Evolutionary conservation across 2,113 vertebrate genomes (phyloP).

Genomic region (Podarcis cretensis): DNA sequence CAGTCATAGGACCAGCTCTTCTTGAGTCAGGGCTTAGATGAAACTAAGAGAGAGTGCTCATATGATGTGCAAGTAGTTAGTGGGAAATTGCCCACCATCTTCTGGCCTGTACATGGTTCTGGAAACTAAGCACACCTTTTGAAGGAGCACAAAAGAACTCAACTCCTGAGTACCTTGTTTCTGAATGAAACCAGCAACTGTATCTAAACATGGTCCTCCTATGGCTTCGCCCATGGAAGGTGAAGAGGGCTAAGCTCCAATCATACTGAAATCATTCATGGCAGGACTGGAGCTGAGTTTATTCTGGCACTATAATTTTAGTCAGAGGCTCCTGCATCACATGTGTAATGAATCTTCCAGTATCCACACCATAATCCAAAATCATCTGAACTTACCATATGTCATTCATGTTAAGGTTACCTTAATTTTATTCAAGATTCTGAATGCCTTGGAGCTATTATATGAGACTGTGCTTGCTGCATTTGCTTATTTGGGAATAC

Average conservation of each 20-base stretch:
- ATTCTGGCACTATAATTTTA: neutral
- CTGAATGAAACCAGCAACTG: neutral
- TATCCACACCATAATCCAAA: neutral
- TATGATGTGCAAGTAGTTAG: neutral
- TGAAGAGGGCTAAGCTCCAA: neutral
- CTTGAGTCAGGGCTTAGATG: neutral
- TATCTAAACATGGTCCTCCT: neutral
- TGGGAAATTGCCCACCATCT: neutral
- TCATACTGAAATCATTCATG: neutral
- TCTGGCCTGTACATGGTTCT: neutral
- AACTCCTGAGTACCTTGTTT: neutral
- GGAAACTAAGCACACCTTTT: neutral
- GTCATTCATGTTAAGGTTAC: neutral
- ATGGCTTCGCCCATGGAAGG: no score
- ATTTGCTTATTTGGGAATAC: neutral
- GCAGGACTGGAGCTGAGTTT: neutral
- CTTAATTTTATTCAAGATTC: neutral
- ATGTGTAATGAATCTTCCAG: neutral
- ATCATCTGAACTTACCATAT: neutral
- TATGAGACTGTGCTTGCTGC: neutral
- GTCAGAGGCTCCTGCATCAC: neutral
- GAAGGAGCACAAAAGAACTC: neutral
- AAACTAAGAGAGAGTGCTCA: neutral
- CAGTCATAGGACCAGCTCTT: neutral
- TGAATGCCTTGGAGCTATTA: neutral